phyloP scores from a whole-genome alignment of 1,140 invertebrate species.

The Meloidogyne floridensis region DNA sequence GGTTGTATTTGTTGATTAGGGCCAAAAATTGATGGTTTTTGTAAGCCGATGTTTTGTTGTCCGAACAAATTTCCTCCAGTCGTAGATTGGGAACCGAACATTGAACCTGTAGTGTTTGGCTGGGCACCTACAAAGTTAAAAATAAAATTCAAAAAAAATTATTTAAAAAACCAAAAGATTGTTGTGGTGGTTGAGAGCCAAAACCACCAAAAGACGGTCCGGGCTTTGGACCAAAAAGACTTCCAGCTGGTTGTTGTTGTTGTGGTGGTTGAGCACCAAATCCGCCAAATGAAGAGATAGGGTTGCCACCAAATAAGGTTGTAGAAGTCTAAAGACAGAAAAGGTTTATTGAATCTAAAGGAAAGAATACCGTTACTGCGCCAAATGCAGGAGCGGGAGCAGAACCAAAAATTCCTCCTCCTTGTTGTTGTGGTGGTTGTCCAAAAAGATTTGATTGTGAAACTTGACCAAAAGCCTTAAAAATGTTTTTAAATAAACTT shows the following conservation, averaged over 20 bases:
- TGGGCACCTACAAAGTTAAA: neutral
- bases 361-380: conserved; percentile 2
- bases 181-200: conserved; percentile 7
- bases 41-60: neutral
- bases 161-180: neutral
- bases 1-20: neutral
- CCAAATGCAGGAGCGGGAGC: conserved; percentile 14
- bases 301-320: conserved; percentile 9
- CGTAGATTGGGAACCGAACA: conserved; percentile 11
- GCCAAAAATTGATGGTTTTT: too few species aligned
- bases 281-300: conserved; percentile 9
- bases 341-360: neutral
- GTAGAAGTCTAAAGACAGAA: conserved; percentile 26
- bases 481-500: neutral
- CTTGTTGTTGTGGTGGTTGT: neutral
- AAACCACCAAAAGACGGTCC: neutral
- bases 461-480: conserved; percentile 26
- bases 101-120: neutral
- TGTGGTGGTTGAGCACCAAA: conserved; percentile 4
- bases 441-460: conserved; percentile 29
- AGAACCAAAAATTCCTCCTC: conserved; percentile 11
- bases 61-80: neutral
- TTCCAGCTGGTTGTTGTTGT: conserved; percentile 10
- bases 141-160: neutral
- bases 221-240: conserved; percentile 4